Percentiles rank a stretch among this genome's conserved stretches.
Evolutionary conservation across 2,113 vertebrate species (phyloP).

Genomic region (Pterocles gutturalis): DNA sequence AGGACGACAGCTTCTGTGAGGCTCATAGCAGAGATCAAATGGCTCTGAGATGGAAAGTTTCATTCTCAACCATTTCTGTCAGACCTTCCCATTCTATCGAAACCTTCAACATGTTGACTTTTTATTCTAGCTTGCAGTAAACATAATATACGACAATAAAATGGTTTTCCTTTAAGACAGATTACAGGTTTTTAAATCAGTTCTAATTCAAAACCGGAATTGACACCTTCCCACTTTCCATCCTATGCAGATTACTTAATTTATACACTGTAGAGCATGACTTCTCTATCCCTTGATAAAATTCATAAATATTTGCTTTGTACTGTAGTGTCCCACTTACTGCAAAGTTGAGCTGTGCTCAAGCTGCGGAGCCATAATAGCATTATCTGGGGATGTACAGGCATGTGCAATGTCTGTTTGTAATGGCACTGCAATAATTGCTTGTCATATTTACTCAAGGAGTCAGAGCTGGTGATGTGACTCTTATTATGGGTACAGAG

Average conservation of each 20-base stretch:
- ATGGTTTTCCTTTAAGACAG: neutral
- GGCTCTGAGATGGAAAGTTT: neutral
- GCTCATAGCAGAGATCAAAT: neutral
- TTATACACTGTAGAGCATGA: neutral
- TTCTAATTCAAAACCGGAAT: neutral
- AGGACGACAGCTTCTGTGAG: neutral
- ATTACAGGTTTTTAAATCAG: neutral
- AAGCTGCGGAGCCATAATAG: neutral
- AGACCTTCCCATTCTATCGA: neutral
- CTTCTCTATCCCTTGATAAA: neutral
- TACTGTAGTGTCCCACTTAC: neutral
- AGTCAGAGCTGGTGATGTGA: neutral
- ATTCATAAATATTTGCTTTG: neutral
- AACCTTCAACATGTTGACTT: neutral
- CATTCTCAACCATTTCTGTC: neutral
- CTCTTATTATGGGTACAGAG: neutral
- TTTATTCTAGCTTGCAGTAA: neutral
- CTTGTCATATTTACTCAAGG: conserved; percentile 3
- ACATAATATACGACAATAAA: neutral
- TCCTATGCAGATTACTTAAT: neutral
- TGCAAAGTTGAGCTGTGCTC: neutral
- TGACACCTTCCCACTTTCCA: neutral
- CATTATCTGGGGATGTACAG: neutral
- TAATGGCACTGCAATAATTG: neutral
- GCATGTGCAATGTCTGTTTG: neutral